Evolutionary conservation across 2,888 invertebrate genomes (phyloP).

Genomic region (Anthophora plumipes): DNA sequence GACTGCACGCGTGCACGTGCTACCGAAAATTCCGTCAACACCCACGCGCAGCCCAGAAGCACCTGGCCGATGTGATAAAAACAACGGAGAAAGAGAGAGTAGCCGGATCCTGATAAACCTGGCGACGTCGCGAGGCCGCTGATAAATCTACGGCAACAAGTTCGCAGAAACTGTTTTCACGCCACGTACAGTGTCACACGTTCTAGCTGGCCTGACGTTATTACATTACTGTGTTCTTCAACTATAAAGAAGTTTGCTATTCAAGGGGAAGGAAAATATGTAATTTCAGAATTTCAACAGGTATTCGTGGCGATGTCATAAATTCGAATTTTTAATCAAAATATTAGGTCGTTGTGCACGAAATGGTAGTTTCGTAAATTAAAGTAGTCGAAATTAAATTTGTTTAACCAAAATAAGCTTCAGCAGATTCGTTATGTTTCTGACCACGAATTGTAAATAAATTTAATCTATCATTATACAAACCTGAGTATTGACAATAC

Average conservation of each 20-base stretch:
- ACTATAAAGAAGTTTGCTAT: background rate
- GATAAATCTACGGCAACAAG: slow-evolving; percentile 54
- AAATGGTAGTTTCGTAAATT: no score
- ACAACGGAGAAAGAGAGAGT: slow-evolving; percentile 44
- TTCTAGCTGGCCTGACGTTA: background rate
- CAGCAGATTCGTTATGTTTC: no score
- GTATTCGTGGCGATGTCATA: no score
- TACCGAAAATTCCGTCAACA: slow-evolving; percentile 65
- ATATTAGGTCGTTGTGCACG: no score
- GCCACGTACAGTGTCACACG: background rate
- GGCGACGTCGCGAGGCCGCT: slow-evolving; percentile 24
- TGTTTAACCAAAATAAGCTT: no score
- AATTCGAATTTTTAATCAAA: no score
- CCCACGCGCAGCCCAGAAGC: slow-evolving; percentile 48
- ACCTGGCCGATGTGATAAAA: slow-evolving; percentile 52
- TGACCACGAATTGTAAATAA: no score
- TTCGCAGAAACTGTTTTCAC: slow-evolving; percentile 30
- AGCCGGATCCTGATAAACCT: slow-evolving; percentile 67
- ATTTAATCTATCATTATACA: no score
- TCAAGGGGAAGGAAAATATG: background rate
- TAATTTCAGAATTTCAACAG: no score
- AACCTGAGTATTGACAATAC: no score
- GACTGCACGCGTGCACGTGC: slow-evolving; percentile 55
- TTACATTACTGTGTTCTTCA: background rate
- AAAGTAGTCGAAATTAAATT: no score